These are phyloP conservation scores for Hirtodrosophila trivittata DNA, from an alignment of 2,888 invertebrate species.

Conservation along the genomic window DNA sequence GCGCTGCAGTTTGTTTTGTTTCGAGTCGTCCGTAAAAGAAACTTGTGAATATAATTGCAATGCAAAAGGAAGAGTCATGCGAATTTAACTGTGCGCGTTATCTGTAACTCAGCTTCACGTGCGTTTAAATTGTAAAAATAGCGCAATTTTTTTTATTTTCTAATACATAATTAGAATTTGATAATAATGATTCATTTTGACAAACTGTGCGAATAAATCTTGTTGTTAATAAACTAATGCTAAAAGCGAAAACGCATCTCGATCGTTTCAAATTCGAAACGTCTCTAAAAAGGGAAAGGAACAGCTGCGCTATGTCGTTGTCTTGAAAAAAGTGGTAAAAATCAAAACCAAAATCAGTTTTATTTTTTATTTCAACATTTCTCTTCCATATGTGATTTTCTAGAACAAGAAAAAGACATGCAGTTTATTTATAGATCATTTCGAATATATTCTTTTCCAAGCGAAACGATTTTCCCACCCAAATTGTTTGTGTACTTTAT, in stretches of 20 bases:
- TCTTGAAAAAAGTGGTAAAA: constrained; percentile 35
- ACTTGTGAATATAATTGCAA: constrained; percentile 6
- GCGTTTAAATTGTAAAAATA: neutral
- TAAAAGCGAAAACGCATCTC: neutral
- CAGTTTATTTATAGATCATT: constrained; percentile 49
- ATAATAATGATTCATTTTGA: constrained; percentile 7
- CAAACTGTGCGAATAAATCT: constrained; percentile 17
- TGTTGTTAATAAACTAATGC: constrained; percentile 38
- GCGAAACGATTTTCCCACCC: constrained; percentile 30
- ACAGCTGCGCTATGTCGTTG: constrained; percentile 44
- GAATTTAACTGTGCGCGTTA: no score
- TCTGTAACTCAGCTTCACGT: no score
- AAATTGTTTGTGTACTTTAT: constrained; percentile 30
- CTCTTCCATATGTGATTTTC: constrained; percentile 5
- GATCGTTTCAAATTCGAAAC: constrained; percentile 11
- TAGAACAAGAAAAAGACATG: no score
- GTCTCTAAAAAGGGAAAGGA: neutral
- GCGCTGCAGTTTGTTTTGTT: constrained; percentile 48
- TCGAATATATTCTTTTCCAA: constrained; percentile 46
- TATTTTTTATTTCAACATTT: neutral
- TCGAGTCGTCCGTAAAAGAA: constrained; percentile 29
- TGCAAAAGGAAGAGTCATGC: neutral
- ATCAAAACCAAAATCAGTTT: constrained; percentile 6
- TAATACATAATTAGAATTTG: neutral
- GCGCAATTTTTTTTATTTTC: neutral